A percentile compares a stretch with the other conserved stretches of the same genome.
These are phyloP conservation scores for Eupelmus urozonus DNA, from an alignment of 2,888 invertebrate genomes.

Conservation along the genomic window DNA sequence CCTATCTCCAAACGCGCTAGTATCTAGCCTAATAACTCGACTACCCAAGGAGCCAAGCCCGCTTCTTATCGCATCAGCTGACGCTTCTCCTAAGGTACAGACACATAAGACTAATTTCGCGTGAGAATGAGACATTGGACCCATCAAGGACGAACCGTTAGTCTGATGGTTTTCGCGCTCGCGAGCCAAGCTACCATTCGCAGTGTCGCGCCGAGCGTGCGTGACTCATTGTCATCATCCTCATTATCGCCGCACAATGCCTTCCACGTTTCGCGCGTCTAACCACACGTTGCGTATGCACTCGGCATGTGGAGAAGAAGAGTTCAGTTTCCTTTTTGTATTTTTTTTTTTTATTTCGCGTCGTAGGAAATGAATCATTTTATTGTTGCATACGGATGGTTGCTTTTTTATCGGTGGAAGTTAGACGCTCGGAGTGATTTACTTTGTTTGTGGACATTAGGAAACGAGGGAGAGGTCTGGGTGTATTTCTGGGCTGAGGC, in stretches of 20 bases:
- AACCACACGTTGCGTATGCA: neutral
- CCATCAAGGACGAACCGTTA: slow-evolving; percentile 51
- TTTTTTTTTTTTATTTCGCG: neutral
- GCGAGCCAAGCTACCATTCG: too few relatives aligned
- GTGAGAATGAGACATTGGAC: slow-evolving; percentile 14
- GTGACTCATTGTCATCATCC: slow-evolving; percentile 48
- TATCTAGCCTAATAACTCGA: too few relatives aligned
- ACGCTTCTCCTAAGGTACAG: neutral
- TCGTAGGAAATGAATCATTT: slow-evolving; percentile 49
- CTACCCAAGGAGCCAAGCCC: too few relatives aligned
- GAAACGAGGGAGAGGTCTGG: neutral
- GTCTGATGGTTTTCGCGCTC: neutral
- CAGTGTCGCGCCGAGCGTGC: neutral
- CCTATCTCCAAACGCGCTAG: too few relatives aligned
- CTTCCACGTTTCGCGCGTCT: slow-evolving; percentile 26
- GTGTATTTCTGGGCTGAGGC: too few relatives aligned
- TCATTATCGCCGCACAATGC: slow-evolving; percentile 43
- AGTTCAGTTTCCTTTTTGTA: neutral
- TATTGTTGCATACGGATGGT: neutral
- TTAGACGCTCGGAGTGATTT: neutral
- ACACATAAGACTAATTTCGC: slow-evolving; percentile 26
- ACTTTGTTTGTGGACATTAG: neutral
- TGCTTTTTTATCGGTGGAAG: neutral
- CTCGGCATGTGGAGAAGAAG: neutral
- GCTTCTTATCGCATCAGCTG: too few relatives aligned